phyloP scores from a whole-genome alignment of 2,113 vertebrate genomes.

The Pleuronectes platessa region DNA sequence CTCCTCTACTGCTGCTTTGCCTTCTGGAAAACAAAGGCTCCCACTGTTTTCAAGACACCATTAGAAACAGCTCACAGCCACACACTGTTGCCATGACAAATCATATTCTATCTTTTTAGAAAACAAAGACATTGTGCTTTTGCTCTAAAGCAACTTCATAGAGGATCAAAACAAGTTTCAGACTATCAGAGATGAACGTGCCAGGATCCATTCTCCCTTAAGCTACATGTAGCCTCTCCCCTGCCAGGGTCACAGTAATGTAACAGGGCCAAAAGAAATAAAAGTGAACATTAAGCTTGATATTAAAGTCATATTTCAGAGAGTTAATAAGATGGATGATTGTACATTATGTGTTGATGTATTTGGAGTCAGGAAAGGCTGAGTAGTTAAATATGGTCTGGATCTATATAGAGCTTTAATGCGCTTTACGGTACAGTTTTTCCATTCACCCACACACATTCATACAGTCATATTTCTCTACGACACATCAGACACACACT shows the following conservation, averaged over 20 bases:
- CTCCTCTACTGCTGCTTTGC: slow-evolving; percentile 25
- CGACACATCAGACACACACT: no score
- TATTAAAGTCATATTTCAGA: neutral
- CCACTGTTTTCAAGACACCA: slow-evolving; percentile 37
- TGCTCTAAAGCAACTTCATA: neutral
- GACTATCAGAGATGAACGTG: neutral
- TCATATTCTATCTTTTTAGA: slow-evolving; percentile 24
- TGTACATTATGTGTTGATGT: neutral
- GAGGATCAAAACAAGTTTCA: neutral
- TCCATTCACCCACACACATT: no score
- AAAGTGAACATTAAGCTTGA: neutral
- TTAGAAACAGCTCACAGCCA: slow-evolving; percentile 35
- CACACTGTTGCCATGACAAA: slow-evolving; percentile 9
- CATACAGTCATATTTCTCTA: no score
- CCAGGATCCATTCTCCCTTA: neutral
- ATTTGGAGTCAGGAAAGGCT: neutral
- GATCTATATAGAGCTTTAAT: no score
- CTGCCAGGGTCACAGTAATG: neutral
- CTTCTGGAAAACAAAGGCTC: slow-evolving; percentile 53
- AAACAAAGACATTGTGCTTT: slow-evolving; percentile 3
- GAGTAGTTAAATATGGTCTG: neutral
- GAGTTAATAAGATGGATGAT: neutral
- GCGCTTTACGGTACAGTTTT: no score
- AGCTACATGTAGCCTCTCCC: neutral
- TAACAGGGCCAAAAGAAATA: neutral